A percentile compares a stretch with the other conserved stretches of the same genome.
These are phyloP conservation scores for Sebastes trivittatus DNA, from an alignment of 2,797 vertebrate genomes.

Conservation along the genomic window DNA sequence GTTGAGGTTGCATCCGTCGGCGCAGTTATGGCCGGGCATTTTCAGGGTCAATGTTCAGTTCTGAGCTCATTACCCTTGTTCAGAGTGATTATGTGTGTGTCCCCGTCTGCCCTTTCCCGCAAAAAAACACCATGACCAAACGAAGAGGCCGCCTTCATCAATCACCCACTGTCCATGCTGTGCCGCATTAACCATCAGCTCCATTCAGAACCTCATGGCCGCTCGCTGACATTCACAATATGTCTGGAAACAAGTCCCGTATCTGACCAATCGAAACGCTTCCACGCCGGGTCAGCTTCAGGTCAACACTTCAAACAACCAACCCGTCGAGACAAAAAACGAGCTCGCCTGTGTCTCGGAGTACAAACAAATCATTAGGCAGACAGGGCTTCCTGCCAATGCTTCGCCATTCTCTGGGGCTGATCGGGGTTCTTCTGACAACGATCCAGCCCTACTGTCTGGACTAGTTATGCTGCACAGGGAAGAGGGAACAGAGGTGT, in stretches of 20 bases:
- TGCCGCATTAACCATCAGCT: slow-evolving; percentile 24
- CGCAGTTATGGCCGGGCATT: slow-evolving; percentile 20
- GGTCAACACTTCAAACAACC: slow-evolving; percentile 56
- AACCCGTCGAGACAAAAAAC: slow-evolving; percentile 29
- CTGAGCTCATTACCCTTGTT: slow-evolving; percentile 50
- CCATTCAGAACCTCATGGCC: slow-evolving; percentile 28
- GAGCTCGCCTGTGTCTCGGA: slow-evolving; percentile 42
- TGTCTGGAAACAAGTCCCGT: slow-evolving; percentile 7
- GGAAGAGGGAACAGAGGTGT: slow-evolving; percentile 52
- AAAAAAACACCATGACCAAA: slow-evolving; percentile 52
- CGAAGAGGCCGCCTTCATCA: slow-evolving; percentile 58
- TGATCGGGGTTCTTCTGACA: slow-evolving; percentile 65
- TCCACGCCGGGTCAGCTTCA: slow-evolving; percentile 49
- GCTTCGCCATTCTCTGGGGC: slow-evolving; percentile 53
- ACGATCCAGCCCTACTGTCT: slow-evolving; percentile 58
- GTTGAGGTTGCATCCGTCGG: slow-evolving; percentile 14
- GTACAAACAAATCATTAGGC: slow-evolving; percentile 69
- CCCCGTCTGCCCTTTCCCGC: slow-evolving; percentile 14
- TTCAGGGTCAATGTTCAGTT: slow-evolving; percentile 57
- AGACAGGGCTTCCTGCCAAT: slow-evolving; percentile 57
- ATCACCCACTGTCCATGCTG: slow-evolving; percentile 41
- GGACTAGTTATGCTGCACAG: slow-evolving; percentile 61
- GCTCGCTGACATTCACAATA: slow-evolving; percentile 29
- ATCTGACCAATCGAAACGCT: slow-evolving; percentile 28
- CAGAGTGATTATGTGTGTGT: slow-evolving; percentile 17